Conservation (phyloP, 2,888 invertebrate species). For the Papilio gigon region DNA sequence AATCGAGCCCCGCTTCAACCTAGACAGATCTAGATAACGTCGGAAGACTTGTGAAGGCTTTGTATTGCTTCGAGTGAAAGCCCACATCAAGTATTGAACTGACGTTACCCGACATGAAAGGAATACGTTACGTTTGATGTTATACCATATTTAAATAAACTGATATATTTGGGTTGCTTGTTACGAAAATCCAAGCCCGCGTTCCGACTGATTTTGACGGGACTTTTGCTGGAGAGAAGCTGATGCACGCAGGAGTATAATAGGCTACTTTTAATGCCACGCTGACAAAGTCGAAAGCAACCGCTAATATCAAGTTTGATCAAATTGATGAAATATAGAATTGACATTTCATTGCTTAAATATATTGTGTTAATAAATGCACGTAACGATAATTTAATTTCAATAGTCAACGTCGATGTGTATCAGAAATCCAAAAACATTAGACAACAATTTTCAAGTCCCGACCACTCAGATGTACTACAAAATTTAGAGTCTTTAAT, state of each 20-base stretch:
- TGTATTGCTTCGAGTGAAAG: constrained; percentile 13
- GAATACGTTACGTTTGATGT: background rate
- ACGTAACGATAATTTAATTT: too few relatives aligned
- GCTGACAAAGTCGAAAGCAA: too few relatives aligned
- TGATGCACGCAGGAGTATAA: too few relatives aligned
- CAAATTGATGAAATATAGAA: background rate
- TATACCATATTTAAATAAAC: background rate
- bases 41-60: constrained; percentile 11
- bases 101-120: background rate
- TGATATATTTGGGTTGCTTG: background rate
- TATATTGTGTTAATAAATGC: background rate
- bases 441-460: background rate
- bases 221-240: too few relatives aligned
- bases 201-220: too few relatives aligned
- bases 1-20: constrained; percentile 23
- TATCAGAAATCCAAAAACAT: background rate
- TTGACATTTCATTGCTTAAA: background rate
- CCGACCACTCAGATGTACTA: background rate
- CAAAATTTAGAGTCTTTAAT: constrained; percentile 2
- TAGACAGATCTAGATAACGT: constrained; percentile 17
- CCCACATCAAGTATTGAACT: constrained; percentile 13
- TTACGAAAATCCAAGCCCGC: too few relatives aligned
- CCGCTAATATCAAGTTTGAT: too few relatives aligned
- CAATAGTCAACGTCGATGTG: too few relatives aligned
- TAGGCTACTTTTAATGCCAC: too few relatives aligned